Base-by-base conservation (phyloP, 2,888 invertebrate species). In the Cheilosia pagana region DNA sequence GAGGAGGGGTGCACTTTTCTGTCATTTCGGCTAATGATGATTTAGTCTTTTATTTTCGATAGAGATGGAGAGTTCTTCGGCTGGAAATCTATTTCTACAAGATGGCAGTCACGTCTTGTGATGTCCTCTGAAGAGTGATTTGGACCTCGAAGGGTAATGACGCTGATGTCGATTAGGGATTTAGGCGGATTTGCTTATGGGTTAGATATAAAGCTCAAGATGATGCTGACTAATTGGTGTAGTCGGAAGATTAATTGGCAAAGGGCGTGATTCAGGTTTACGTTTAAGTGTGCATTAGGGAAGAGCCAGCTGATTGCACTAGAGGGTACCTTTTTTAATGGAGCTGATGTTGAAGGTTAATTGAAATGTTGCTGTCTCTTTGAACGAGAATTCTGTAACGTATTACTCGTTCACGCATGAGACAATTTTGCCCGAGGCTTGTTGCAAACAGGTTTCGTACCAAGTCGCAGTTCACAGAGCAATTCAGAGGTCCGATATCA, bases 1-100 rank as follows among this genome's bases (percentile, higher is more conserved):
- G 31, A 43, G 35, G n/a, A 43, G 68, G 60, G 35, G 67, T 76
- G 53, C 60, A 43, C 35, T 31, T 39, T 23, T 21, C 50, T 71
- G 57, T 50, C 78, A 57, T 59, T 71, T 78, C 65, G 71, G 71
- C 41, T 78, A 77, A 77, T 77, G 68, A 62, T 76, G 52, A 76
- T 68, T 68, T 59, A 68, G 41, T 55, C 8, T 19, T 25, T 59
- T n/a, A 8, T 8, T 31, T 31, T 50, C 45, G 23, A 45, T 0
- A 1, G 19, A 4, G 16, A 8, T n/a, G n/a, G 16, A 28, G 28
- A 35, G 35, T 12, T 12, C 35, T 35, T 35, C 35, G 35, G 12
- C 1, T 6, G n/a, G 25, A 39, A 8, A 28, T 12, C 23, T 55
- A 50, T 60, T 76, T 59, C 59, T 57, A 41, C 39, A 59, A 41